Percentiles rank a stretch among this genome's conserved stretches.
These are phyloP conservation scores for Penaeus indicus DNA, from an alignment of 1,140 invertebrate genomes.

Conservation along the genomic window DNA sequence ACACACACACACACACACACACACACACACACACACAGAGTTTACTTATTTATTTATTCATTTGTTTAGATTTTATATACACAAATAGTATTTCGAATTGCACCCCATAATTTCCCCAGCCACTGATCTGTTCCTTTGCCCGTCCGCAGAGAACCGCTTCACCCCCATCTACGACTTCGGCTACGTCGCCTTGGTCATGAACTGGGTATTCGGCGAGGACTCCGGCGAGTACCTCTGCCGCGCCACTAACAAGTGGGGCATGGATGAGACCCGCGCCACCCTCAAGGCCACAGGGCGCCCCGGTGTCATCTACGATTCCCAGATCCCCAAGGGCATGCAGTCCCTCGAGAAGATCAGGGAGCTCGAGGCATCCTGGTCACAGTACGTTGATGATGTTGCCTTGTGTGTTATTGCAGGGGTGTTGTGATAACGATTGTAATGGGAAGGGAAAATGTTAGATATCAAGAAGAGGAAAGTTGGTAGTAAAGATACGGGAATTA, in stretches of 20 bases:
- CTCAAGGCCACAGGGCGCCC: constrained; percentile 72
- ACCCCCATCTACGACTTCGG: constrained; percentile 96
- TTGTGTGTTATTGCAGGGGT: not conserved
- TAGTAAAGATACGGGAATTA: too few relatives aligned
- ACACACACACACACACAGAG: too few relatives aligned
- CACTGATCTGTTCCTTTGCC: constrained; percentile 60
- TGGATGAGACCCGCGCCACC: constrained; percentile 81
- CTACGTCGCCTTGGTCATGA: constrained; percentile 96
- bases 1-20: too few relatives aligned
- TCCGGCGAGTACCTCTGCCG: constrained; percentile 87
- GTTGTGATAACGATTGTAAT: too few relatives aligned
- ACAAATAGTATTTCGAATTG: not conserved
- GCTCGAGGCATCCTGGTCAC: constrained; percentile 95
- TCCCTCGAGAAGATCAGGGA: constrained; percentile 94
- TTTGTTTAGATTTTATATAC: too few relatives aligned
- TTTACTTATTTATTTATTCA: too few relatives aligned
- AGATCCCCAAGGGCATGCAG: constrained; percentile 94
- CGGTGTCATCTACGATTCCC: constrained; percentile 92
- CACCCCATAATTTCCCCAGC: not conserved
- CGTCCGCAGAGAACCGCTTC: constrained; percentile 84
- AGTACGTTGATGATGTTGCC: constrained; percentile 69
- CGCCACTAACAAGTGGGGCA: constrained; percentile 91
- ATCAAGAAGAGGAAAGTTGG: too few relatives aligned
- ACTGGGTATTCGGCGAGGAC: constrained; percentile 94
- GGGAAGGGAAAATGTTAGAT: too few relatives aligned